Percentiles rank a stretch among this genome's conserved stretches.
Conservation (phyloP, 2,888 invertebrate genomes). For the Ashinkailepas kermadecensis region DNA sequence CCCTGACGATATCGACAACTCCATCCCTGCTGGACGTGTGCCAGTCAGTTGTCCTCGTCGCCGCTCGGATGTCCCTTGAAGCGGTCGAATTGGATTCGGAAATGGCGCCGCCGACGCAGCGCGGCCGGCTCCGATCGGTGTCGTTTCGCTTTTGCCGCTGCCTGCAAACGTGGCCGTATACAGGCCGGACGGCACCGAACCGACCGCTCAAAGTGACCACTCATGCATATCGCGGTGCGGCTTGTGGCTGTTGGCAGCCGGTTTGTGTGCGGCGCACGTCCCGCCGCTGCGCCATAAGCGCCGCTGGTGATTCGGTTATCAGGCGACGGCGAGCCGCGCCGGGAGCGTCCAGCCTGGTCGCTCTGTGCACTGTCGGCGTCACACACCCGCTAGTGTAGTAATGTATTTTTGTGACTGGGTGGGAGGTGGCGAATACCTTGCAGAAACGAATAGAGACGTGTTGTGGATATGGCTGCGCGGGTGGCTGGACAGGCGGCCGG, state of each 20-base stretch:
- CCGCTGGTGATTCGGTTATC: too few relatives aligned
- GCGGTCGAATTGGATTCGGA: too few relatives aligned
- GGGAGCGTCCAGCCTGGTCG: neutral
- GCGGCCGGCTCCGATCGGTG: too few relatives aligned
- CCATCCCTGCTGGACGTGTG: neutral
- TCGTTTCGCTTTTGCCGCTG: too few relatives aligned
- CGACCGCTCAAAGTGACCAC: neutral
- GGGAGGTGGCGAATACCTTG: neutral
- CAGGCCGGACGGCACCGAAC: neutral
- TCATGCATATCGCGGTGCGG: neutral
- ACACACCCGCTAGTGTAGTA: neutral
- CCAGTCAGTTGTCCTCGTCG: neutral
- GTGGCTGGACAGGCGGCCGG: too few relatives aligned
- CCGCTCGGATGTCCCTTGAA: too few relatives aligned
- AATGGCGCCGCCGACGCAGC: too few relatives aligned
- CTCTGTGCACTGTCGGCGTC: neutral
- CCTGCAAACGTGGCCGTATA: too few relatives aligned
- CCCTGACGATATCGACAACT: too few relatives aligned
- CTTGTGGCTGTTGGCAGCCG: neutral
- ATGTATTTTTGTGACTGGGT: constrained; percentile 13
- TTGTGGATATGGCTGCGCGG: neutral
- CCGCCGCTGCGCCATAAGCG: too few relatives aligned
- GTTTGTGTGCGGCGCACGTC: neutral
- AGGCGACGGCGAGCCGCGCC: too few relatives aligned
- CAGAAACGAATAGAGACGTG: neutral